These are phyloP conservation scores for Pituophis catenifer DNA, from an alignment of 2,113 vertebrate genomes.

Conservation along the genomic window DNA sequence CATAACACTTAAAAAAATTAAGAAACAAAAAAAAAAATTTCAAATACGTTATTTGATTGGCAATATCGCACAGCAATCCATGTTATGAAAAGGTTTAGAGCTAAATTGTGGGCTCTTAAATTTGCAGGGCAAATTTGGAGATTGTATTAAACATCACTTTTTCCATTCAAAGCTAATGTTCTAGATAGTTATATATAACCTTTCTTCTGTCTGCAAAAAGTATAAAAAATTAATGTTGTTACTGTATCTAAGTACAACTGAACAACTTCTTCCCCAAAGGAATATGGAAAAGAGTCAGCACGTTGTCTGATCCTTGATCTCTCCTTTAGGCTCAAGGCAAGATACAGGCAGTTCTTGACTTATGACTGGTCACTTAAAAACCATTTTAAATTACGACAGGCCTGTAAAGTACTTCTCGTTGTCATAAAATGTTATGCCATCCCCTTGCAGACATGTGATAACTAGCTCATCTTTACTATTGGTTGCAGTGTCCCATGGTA, in stretches of 20 bases:
- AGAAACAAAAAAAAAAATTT: neutral
- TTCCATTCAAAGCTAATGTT: neutral
- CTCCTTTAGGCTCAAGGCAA: neutral
- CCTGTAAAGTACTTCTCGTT: too few relatives aligned
- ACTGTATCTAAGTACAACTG: neutral
- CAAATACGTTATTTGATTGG: neutral
- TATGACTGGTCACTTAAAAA: too few relatives aligned
- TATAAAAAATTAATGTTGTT: neutral
- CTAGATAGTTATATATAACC: neutral
- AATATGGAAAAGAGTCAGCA: neutral
- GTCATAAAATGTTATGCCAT: too few relatives aligned
- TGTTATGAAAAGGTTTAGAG: too few relatives aligned
- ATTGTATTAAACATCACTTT: neutral
- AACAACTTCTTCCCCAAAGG: neutral
- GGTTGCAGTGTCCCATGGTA: too few relatives aligned
- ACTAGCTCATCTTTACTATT: too few relatives aligned
- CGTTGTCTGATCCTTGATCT: neutral
- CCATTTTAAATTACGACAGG: too few relatives aligned
- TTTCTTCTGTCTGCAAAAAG: neutral
- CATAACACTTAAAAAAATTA: neutral
- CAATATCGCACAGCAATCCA: neutral
- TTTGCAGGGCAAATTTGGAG: neutral
- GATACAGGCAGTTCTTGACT: too few relatives aligned
- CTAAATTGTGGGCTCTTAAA: neutral
- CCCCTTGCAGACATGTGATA: too few relatives aligned